phyloP scores from a whole-genome alignment of 2,888 invertebrate species.

The Oeneis ivallda region DNA sequence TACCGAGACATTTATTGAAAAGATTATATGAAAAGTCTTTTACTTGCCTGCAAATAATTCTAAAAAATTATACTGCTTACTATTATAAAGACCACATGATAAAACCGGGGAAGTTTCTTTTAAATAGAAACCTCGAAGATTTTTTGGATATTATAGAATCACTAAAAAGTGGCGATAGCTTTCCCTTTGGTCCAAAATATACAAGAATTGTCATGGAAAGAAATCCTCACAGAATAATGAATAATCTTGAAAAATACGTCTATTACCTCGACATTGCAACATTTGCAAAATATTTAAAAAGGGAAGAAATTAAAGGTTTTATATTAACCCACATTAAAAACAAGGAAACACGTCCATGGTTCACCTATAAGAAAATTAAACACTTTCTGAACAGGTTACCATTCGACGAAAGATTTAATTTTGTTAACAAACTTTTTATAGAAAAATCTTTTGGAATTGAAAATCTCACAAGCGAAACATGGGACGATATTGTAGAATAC shows the following conservation, averaged over 20 bases:
- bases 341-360: conserved; percentile 41
- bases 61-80: conserved; percentile 31
- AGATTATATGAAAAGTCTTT: conserved; percentile 17
- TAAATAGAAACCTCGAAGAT: conserved; percentile 50
- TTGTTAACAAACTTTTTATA: conserved; percentile 56
- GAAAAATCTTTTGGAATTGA: conserved; percentile 45
- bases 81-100: conserved; percentile 42
- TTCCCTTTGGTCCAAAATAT: conserved; percentile 47
- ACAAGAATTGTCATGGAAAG: conserved; percentile 56
- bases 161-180: conserved; percentile 25
- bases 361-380: conserved; percentile 48
- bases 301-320: conserved; percentile 54
- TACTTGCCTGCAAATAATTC: conserved; percentile 5
- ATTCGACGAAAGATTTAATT: conserved; percentile 53
- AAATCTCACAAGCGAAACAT: conserved; percentile 36
- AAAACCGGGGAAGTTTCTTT: conserved; percentile 47
- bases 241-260: conserved; percentile 53
- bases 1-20: conserved; percentile 20
- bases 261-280: conserved; percentile 51
- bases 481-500: conserved; percentile 10
- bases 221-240: conserved; percentile 50
- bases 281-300: conserved; percentile 56
- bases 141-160: conserved; percentile 52
- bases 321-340: conserved; percentile 47
- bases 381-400: conserved; percentile 54